Evolutionary conservation across 2,888 invertebrate genomes (phyloP).

Genomic region (Melieria crassipennis): DNA sequence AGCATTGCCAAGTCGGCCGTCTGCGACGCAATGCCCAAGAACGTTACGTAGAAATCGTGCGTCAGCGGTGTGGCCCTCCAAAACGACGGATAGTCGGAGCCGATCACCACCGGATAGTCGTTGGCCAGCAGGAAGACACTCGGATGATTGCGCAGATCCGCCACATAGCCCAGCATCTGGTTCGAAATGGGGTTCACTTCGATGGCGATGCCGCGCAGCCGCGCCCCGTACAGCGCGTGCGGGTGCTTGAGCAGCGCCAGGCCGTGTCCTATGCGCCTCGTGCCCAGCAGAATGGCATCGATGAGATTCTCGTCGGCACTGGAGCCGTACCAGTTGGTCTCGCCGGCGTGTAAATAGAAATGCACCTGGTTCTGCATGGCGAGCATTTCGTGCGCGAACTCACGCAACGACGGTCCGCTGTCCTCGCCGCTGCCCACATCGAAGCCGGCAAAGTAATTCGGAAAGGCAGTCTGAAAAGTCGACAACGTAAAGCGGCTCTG

Average conservation of each 20-base stretch:
- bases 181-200: slow-evolving; percentile 86
- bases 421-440: slow-evolving; percentile 87
- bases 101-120: slow-evolving; percentile 77
- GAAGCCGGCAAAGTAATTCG: slow-evolving; percentile 79
- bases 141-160: slow-evolving; percentile 82
- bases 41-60: slow-evolving; percentile 82
- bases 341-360: slow-evolving; percentile 84
- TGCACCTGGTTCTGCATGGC: slow-evolving; percentile 68
- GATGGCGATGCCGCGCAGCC: slow-evolving; percentile 72
- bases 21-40: slow-evolving; percentile 77
- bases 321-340: slow-evolving; percentile 79
- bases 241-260: slow-evolving; percentile 81
- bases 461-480: slow-evolving; percentile 66
- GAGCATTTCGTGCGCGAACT: slow-evolving; percentile 71
- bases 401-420: slow-evolving; percentile 71
- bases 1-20: slow-evolving; percentile 75
- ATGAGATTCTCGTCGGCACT: slow-evolving; percentile 77
- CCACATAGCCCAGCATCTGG: slow-evolving; percentile 75
- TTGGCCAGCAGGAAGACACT: slow-evolving; percentile 72
- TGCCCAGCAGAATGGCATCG: slow-evolving; percentile 79
- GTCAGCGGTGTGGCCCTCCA: slow-evolving; percentile 79
- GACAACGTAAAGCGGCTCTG: no score
- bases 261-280: slow-evolving; percentile 82
- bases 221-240: slow-evolving; percentile 69
- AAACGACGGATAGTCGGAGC: slow-evolving; percentile 82